Evolutionary conservation across 2,797 vertebrate species (phyloP).

Genomic region (Dryobates pubescens): DNA sequence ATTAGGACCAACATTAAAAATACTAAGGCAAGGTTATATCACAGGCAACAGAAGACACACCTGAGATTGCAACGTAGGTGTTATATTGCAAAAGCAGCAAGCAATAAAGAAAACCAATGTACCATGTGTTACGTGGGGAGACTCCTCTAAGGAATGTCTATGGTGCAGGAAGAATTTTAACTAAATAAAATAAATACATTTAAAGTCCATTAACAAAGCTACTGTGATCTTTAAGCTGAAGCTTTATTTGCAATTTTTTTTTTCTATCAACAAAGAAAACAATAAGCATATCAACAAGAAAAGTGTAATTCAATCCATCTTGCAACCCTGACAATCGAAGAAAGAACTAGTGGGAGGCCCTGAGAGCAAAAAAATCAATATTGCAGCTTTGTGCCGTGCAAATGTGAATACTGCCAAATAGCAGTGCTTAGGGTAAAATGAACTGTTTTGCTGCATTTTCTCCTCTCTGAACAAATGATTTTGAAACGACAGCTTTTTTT

Average conservation of each 20-base stretch:
- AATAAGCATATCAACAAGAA: slow-evolving; percentile 77
- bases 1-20: slow-evolving; percentile 38
- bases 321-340: slow-evolving; percentile 80
- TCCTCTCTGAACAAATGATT: slow-evolving; percentile 78
- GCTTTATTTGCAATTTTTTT: slow-evolving; percentile 56
- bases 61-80: neutral
- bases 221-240: slow-evolving; percentile 49
- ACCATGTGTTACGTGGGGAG: fast-evolving
- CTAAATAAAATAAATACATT: slow-evolving; percentile 40
- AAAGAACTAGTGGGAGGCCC: slow-evolving; percentile 81
- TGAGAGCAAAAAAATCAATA: slow-evolving; percentile 84
- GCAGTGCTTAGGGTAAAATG: slow-evolving; percentile 81
- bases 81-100: neutral
- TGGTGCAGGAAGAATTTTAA: neutral
- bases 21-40: neutral
- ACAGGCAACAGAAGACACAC: neutral
- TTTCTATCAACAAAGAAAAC: slow-evolving; percentile 53
- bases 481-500: slow-evolving; percentile 76
- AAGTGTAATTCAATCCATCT: slow-evolving; percentile 86
- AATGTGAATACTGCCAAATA: slow-evolving; percentile 85
- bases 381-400: slow-evolving; percentile 80
- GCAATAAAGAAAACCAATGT: slow-evolving; percentile 62
- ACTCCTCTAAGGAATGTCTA: neutral
- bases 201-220: slow-evolving; percentile 27
- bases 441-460: slow-evolving; percentile 82